Evolutionary conservation across 2,113 vertebrate genomes (phyloP).

Genomic region (Oryzias woworae): DNA sequence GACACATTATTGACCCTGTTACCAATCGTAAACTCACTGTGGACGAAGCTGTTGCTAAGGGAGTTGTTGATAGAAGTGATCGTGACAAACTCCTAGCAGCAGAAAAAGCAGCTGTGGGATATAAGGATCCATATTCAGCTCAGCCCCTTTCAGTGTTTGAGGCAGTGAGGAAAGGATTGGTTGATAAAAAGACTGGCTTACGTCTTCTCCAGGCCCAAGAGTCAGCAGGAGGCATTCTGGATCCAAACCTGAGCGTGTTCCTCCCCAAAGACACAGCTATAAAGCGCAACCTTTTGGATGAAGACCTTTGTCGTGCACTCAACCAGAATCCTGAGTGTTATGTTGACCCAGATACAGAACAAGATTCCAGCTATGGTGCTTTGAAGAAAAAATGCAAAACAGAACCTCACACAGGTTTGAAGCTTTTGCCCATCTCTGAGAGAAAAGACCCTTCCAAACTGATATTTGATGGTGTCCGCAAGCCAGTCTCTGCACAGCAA

Average conservation of each 20-base stretch:
- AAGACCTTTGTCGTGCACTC: slow-evolving; percentile 55
- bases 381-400: neutral
- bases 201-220: slow-evolving; percentile 89
- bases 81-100: slow-evolving; percentile 83
- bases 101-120: slow-evolving; percentile 86
- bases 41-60: slow-evolving; percentile 81
- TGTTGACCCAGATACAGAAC: neutral
- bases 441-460: slow-evolving; percentile 81
- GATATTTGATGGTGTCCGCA: slow-evolving; percentile 89
- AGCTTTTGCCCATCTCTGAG: slow-evolving; percentile 82
- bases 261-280: slow-evolving; percentile 86
- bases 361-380: slow-evolving; percentile 57
- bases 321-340: slow-evolving; percentile 1
- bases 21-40: slow-evolving; percentile 82
- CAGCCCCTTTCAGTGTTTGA: slow-evolving; percentile 82
- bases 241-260: slow-evolving; percentile 88
- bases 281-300: slow-evolving; percentile 84
- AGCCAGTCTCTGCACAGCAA: slow-evolving; percentile 87
- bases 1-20: slow-evolving; percentile 84
- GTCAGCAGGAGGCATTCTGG: slow-evolving; percentile 86
- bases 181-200: slow-evolving; percentile 82
- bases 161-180: slow-evolving; percentile 87
- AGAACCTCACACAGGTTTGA: slow-evolving; percentile 77
- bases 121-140: slow-evolving; percentile 81
- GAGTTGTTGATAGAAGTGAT: slow-evolving; percentile 82